Evolutionary conservation across 1,140 invertebrate genomes (phyloP).

Genomic region (Macrocentrus cingulum): DNA sequence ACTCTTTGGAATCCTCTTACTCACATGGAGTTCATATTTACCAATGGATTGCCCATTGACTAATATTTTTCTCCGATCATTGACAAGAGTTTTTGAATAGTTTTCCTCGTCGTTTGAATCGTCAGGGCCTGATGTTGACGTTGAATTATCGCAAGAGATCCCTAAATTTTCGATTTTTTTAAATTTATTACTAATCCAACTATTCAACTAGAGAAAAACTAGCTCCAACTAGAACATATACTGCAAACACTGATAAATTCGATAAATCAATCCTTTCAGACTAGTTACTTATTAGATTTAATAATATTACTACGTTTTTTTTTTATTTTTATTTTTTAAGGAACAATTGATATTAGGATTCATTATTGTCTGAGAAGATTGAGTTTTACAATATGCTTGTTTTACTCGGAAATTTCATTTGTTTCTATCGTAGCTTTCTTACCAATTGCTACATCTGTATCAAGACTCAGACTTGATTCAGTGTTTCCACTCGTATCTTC

Average conservation of each 20-base stretch:
- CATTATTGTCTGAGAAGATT: conserved; percentile 8
- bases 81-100: neutral
- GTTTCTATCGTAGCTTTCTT: conserved; percentile 28
- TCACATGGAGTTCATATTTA: conserved; percentile 21
- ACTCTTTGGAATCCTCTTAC: conserved; percentile 43
- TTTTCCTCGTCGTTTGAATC: conserved; percentile 20
- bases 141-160: conserved; percentile 33
- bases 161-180: conserved; percentile 24
- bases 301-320: no score
- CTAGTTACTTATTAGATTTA: neutral
- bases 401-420: conserved; percentile 11
- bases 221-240: conserved; percentile 7
- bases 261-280: conserved; percentile 14
- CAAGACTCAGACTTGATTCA: conserved; percentile 43
- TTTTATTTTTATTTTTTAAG: neutral
- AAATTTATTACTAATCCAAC: neutral
- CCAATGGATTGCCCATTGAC: conserved; percentile 32
- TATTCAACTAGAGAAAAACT: conserved; percentile 7
- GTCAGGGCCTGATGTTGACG: conserved; percentile 27
- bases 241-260: conserved; percentile 2
- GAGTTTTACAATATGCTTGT: neutral
- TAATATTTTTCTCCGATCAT: neutral
- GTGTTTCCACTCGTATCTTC: conserved; percentile 41
- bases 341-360: neutral
- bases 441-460: conserved; percentile 43